Percentiles rank a stretch among this genome's conserved stretches.
These are phyloP conservation scores for Arrhopalites spinosus DNA, from an alignment of 2,888 invertebrate genomes.

Conservation along the genomic window DNA sequence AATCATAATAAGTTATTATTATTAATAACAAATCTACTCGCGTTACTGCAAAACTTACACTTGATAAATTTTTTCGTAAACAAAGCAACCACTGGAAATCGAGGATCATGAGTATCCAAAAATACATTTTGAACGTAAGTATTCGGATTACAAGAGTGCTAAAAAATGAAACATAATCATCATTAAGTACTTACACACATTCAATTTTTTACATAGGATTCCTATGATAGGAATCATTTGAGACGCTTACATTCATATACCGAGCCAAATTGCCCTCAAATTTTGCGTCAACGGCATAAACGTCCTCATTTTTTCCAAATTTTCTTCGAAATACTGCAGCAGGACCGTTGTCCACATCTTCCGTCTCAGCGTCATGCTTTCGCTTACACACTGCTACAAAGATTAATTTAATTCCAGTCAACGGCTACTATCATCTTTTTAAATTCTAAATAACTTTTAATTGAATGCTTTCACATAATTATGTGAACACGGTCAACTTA, in stretches of 20 bases:
- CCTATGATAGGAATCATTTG: background rate
- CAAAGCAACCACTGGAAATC: slow-evolving; percentile 94
- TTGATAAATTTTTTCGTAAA: slow-evolving; percentile 79
- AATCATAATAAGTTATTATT: too few relatives aligned
- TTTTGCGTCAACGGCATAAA: slow-evolving; percentile 88
- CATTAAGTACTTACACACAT: background rate
- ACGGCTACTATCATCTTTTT: background rate
- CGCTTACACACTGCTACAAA: background rate
- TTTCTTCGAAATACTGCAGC: background rate
- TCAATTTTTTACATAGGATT: background rate
- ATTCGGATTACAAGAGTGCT: slow-evolving; percentile 89
- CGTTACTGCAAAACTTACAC: too few relatives aligned
- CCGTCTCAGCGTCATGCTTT: background rate
- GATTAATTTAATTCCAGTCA: background rate
- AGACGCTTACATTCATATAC: slow-evolving; percentile 87
- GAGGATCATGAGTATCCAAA: slow-evolving; percentile 95
- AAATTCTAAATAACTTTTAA: background rate
- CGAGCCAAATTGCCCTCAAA: slow-evolving; percentile 94
- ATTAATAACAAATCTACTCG: too few relatives aligned
- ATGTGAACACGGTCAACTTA: background rate
- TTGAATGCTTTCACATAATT: background rate
- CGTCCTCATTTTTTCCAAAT: slow-evolving; percentile 82
- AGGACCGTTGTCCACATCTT: slow-evolving; percentile 2
- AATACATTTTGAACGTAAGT: slow-evolving; percentile 98
- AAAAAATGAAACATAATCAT: background rate